Base-by-base conservation (phyloP, 1,140 invertebrate species). In the Bombus fervidus region DNA sequence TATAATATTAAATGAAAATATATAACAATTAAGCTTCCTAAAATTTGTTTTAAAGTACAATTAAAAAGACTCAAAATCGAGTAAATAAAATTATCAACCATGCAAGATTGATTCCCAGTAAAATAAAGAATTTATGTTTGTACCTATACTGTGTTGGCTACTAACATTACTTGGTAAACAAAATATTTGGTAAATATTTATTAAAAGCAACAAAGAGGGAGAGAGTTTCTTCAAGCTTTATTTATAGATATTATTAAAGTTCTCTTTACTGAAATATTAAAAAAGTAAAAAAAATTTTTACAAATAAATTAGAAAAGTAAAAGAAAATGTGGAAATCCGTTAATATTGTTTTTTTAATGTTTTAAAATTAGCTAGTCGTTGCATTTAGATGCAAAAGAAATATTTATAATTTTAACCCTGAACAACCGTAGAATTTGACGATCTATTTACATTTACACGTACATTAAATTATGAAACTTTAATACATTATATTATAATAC, bases 11-110 rank as follows among this genome's bases (percentile, higher is more conserved):
- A 13, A 12, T 62, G 10, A 13, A 13, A 28, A 62, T 62, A n/a
- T 10, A n/a, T 13, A 62, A n/a, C 13, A 5, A 62, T 62, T 12
- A 1, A 62, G 12, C 18, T 71, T 22, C 9, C 12, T 28, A 25
- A 37, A 12, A 39, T 12, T 71, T 22, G 5, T 71, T 71, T 28
- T 28, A 28, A 39, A 39, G 28, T 39, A 71, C 2, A 6, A 39
- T 28, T 71, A 22, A 71, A 13, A 39, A 28, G 9, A 71, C 0
- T 39, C 5, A 28, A 13, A 5, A 28, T 74, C 59, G 34, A n/a
- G 3, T 59, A 87, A 80, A 71, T 80, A 68, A 34, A 86, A 73
- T 85, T 66, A 13, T 6, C 31, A 41, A 34, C 41, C 6, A 39
- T 47, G 34, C 12, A n/a, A n/a, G 8, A 62, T 39, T 25, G 18